Conservation (phyloP, 1,140 invertebrate genomes). For the Frieseomelitta varia region DNA sequence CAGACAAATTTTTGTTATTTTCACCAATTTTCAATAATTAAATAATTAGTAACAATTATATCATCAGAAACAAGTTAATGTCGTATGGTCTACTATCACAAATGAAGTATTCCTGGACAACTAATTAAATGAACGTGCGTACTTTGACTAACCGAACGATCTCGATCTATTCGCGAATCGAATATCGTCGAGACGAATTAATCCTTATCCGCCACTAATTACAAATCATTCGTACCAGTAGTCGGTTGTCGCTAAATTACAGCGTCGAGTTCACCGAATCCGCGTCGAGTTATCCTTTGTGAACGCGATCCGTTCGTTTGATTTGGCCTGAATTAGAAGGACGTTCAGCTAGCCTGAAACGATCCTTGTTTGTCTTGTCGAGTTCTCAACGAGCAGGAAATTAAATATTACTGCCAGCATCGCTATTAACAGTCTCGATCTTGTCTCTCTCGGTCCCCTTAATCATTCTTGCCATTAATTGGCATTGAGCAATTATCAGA, state of each 20-base stretch:
- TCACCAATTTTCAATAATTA: rapidly evolving
- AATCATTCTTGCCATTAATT: neutral
- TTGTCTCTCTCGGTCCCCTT: neutral
- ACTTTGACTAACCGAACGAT: neutral
- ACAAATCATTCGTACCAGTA: constrained; percentile 34
- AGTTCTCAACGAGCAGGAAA: neutral
- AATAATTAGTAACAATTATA: neutral
- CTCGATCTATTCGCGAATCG: no score
- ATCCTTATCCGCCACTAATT: constrained; percentile 29
- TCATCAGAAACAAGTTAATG: neutral
- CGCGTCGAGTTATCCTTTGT: neutral
- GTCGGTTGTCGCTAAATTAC: constrained; percentile 39
- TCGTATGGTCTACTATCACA: neutral
- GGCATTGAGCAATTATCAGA: neutral
- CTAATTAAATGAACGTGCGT: neutral
- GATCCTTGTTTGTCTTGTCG: neutral
- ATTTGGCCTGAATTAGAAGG: neutral
- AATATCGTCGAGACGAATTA: neutral
- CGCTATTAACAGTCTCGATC: neutral
- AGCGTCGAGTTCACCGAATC: neutral
- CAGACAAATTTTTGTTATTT: neutral
- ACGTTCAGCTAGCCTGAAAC: neutral
- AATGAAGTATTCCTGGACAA: neutral
- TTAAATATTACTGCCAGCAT: neutral
- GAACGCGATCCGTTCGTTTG: neutral